Evolutionary conservation across 2,113 vertebrate genomes (phyloP).

Genomic region (Puntigrus tetrazona): DNA sequence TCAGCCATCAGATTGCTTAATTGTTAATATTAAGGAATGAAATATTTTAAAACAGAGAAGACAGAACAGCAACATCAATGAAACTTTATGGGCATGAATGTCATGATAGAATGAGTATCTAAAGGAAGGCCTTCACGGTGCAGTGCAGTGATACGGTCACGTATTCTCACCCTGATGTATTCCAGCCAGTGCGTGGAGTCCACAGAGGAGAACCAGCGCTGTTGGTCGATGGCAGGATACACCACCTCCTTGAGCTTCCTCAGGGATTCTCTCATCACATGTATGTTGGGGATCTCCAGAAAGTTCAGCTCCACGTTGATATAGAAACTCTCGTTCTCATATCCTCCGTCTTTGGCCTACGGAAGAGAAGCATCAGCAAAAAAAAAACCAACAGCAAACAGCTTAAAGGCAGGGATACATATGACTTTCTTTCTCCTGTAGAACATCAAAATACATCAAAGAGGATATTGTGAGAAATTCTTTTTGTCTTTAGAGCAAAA

Average conservation of each 20-base stretch:
- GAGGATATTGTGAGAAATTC: neutral
- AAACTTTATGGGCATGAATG: neutral
- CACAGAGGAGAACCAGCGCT: constrained; percentile 87
- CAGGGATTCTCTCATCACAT: constrained; percentile 94
- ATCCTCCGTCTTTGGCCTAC: constrained; percentile 94
- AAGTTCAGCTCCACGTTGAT: constrained; percentile 90
- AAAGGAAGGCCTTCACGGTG: neutral
- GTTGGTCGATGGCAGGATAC: constrained; percentile 90
- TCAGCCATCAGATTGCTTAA: neutral
- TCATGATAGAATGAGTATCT: neutral
- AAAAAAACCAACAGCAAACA: neutral
- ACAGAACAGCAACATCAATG: neutral
- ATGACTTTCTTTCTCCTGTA: neutral
- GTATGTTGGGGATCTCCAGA: constrained; percentile 95
- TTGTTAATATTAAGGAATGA: neutral
- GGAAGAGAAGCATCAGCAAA: neutral
- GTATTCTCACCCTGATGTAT: constrained; percentile 85
- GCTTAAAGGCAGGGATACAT: neutral
- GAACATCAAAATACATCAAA: neutral
- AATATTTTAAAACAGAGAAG: neutral
- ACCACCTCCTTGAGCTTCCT: constrained; percentile 91
- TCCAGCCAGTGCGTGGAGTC: constrained; percentile 96
- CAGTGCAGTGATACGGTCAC: neutral
- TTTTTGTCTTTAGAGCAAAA: neutral
- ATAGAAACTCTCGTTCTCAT: constrained; percentile 91